These are phyloP conservation scores for Cyphomyrus plagiostoma DNA, from an alignment of 2,113 vertebrate species.

Conservation along the genomic window DNA sequence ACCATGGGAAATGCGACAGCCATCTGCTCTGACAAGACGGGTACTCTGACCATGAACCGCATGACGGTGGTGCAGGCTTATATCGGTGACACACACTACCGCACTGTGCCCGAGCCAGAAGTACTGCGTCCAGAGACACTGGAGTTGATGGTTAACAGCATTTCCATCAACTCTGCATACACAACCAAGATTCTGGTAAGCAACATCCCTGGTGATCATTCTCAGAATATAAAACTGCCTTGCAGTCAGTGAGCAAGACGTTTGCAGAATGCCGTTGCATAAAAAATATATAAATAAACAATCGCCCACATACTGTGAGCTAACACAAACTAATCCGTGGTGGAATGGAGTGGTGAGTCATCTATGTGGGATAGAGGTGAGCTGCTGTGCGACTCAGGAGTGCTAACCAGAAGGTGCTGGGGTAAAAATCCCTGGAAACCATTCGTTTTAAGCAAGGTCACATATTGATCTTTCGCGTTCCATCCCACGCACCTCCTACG, in stretches of 20 bases:
- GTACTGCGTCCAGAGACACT: constrained; percentile 66
- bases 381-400: constrained; percentile 2
- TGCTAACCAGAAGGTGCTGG: constrained; percentile 6
- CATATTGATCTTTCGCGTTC: not conserved
- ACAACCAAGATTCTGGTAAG: constrained; percentile 95
- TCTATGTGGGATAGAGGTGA: constrained; percentile 16
- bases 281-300: not conserved
- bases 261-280: not conserved
- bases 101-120: constrained; percentile 71
- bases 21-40: constrained; percentile 96
- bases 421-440: constrained; percentile 15
- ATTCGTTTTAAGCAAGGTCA: constrained; percentile 15
- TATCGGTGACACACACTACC: constrained; percentile 73
- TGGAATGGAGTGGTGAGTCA: constrained; percentile 16
- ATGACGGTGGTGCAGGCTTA: constrained; percentile 94
- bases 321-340: not conserved
- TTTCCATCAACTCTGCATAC: constrained; percentile 90
- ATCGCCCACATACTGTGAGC: constrained; percentile 8
- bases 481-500: constrained; percentile 19
- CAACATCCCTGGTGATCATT: not conserved
- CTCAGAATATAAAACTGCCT: not conserved
- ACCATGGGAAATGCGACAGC: constrained; percentile 97
- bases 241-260: not conserved
- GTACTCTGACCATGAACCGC: constrained; percentile 92
- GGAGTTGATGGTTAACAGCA: constrained; percentile 79